Conservation (phyloP, 2,113 vertebrate genomes). For the Pseudorasbora parva region DNA sequence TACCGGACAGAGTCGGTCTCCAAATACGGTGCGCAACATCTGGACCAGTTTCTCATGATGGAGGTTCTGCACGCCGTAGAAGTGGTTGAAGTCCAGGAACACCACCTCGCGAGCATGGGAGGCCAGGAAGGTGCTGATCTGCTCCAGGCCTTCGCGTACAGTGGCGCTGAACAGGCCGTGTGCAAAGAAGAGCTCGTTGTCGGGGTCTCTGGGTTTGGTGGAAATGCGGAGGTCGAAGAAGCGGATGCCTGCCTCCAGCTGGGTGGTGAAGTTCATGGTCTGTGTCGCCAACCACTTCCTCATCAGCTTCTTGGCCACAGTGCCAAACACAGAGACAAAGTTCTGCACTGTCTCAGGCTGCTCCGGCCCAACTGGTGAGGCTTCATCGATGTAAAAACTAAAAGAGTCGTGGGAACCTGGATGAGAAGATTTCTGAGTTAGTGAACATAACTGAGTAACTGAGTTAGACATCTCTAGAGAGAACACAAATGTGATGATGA, state of each 20-base stretch:
- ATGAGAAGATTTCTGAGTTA: constrained; percentile 46
- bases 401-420: constrained; percentile 97
- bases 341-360: constrained; percentile 98
- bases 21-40: constrained; percentile 93
- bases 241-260: constrained; percentile 90
- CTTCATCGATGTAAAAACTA: constrained; percentile 98
- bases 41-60: constrained; percentile 97
- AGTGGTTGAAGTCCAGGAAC: constrained; percentile 98
- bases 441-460: too few species aligned
- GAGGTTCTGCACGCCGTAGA: constrained; percentile 96
- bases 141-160: constrained; percentile 93
- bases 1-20: constrained; percentile 94
- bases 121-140: constrained; percentile 89
- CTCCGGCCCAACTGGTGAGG: constrained; percentile 94
- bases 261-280: constrained; percentile 94
- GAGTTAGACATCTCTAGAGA: too few species aligned
- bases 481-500: background rate
- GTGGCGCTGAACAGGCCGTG: constrained; percentile 98
- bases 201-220: constrained; percentile 95
- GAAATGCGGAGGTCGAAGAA: constrained; percentile 98
- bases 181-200: constrained; percentile 96
- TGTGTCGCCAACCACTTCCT: constrained; percentile 97
- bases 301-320: constrained; percentile 97
- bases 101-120: constrained; percentile 90
- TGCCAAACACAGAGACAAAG: constrained; percentile 97